Base-by-base conservation (phyloP, 1,140 invertebrate species). In the Holotrichia oblita region DNA sequence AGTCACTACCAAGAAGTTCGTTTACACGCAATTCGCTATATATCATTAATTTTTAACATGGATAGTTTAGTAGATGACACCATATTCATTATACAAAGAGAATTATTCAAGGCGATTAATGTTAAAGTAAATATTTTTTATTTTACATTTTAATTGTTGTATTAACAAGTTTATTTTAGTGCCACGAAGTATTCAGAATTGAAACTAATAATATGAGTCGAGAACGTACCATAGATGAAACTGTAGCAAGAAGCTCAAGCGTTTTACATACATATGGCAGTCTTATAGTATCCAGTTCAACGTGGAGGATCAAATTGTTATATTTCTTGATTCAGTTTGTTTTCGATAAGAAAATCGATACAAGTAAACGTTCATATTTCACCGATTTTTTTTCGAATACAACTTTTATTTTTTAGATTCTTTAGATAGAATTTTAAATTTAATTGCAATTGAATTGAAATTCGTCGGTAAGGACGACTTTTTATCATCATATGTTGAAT, bases 401-500 rank as follows among this genome's bases (percentile, higher is more conserved):
- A 34, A 2, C 27, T 17, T 14, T 55, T 55, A 3, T 14, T 17
- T 55, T 14, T 20, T 55, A 55, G 79, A 81, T 77, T 81, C 80
- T 7, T 80, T 87, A 10, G 78, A 79, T 9, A 86, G 85, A 76
- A 81, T 86, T 24, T 81, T 90, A 14, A 42, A 82, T 44, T 80
- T 78, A 27, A 79, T 85, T 10, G 81, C 72, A 6, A 79, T 82
- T 69, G 61, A 78, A 75, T 78, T 82, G 69, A 80, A 79, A 78
- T 76, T 74, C n/a, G 84, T 27, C 44, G 77, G 61, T 77, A 79
- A 64, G 78, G 69, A 7, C 8, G 77, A 81, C n/a, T 83, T 89
- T 12, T 48, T 89, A 3, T 84, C 87, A 40, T 84, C 85, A 34
- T 87, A 88, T 83, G 78, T 89, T 1, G 85, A 86, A 44, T 86